Conservation (phyloP, 1,140 invertebrate genomes). For the Cyphomyrmex costatus region DNA sequence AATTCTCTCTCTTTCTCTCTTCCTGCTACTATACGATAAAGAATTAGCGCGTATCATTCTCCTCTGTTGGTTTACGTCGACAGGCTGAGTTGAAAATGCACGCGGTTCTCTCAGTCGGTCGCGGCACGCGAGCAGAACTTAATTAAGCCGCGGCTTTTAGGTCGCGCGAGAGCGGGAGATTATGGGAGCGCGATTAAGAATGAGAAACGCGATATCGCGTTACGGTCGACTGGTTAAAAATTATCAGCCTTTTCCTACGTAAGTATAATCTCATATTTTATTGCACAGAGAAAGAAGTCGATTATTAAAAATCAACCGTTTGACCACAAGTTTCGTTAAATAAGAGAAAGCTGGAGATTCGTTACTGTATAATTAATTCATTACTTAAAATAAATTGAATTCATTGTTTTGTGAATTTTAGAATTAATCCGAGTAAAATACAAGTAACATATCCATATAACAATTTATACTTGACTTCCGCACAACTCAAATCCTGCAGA, state of each 20-base stretch:
- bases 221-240: slow-evolving; percentile 63
- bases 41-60: slow-evolving; percentile 55
- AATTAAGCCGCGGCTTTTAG: slow-evolving; percentile 63
- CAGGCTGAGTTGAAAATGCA: slow-evolving; percentile 41
- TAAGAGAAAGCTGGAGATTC: not conserved
- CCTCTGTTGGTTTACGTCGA: slow-evolving; percentile 56
- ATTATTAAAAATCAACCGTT: slow-evolving; percentile 25
- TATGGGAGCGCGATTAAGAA: slow-evolving; percentile 56
- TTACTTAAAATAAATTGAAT: not conserved
- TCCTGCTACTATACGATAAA: slow-evolving; percentile 24
- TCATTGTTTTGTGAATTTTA: no score
- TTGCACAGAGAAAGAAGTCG: not conserved
- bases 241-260: slow-evolving; percentile 38
- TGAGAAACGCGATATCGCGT: slow-evolving; percentile 63
- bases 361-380: slow-evolving; percentile 12
- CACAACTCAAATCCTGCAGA: no score
- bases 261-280: slow-evolving; percentile 34
- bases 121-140: slow-evolving; percentile 61
- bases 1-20: not conserved
- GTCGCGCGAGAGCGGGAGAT: slow-evolving; percentile 58
- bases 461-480: no score
- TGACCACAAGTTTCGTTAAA: slow-evolving; percentile 16
- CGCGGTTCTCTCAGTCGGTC: slow-evolving; percentile 46
- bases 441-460: no score
- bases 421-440: no score